Evolutionary conservation across 2,113 vertebrate species (phyloP), one percentile per base, ranked within the genome.

Genomic region (Hippocampus barbouri): DNA sequence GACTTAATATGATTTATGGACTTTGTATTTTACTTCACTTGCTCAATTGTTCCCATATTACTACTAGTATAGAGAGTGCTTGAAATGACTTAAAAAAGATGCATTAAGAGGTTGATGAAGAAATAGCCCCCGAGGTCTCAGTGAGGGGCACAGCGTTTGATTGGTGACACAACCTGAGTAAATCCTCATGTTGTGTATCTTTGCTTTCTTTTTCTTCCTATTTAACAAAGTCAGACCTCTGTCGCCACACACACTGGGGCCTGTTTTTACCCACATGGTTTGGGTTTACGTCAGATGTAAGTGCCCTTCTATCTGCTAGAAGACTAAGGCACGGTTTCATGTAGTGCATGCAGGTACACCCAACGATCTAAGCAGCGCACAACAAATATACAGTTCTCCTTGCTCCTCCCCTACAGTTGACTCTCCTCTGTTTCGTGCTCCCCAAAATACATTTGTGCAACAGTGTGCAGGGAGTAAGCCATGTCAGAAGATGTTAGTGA

Each of bases 401-500:
- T 75, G 73, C 72, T 72, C 68, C 68, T 77, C 78, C 78, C 77
- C 83, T 70, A 83, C 73, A 71, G 82, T 81, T 87, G 8, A 23
- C 67, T 63, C 71, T 69, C 67, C 73, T 51, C 71, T 72, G 80
- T 86, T 72, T 89, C 89, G 66, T 73, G 30, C 38, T 0, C 66
- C 83, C 79, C 67, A 72, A 54, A 83, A 87, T 80, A 87, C 86
- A 82, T 88, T 87, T 84, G 73, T 82, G 76, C 85, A 91, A 89
- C 86, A 91, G 88, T 86, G 77, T 91, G 88, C 87, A 89, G 85
- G 83, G 51, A 81, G 82, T 83, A 83, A 87, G 86, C 86, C 78
- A 75, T 91, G 88, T 89, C 89, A 89, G 75, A 88, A 90, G 88
- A 85, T 80, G 83, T 91, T 87, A 86, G 81, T 41, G 82, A 91